Evolutionary conservation across 1,140 invertebrate species (phyloP).

Genomic region (Cotesia glomerata): DNA sequence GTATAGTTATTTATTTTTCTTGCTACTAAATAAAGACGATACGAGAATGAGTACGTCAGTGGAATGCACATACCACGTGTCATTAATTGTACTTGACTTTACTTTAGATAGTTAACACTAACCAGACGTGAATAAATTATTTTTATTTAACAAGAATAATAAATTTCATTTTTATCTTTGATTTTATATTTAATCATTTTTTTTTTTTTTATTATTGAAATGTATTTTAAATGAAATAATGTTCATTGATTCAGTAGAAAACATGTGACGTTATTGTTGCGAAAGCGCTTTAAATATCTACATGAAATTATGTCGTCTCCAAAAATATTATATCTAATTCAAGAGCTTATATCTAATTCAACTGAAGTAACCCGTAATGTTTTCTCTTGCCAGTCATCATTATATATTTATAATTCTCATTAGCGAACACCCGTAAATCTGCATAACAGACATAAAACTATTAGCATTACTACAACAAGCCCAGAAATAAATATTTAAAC

Average conservation of each 20-base stretch:
- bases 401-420: neutral
- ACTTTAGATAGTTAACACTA: neutral
- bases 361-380: neutral
- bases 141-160: neutral
- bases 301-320: constrained; percentile 24
- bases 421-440: neutral
- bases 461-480: no score
- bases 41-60: no score
- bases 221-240: neutral
- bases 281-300: constrained; percentile 15
- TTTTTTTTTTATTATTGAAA: neutral
- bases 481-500: neutral
- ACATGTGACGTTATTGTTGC: constrained; percentile 10
- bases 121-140: neutral
- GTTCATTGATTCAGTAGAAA: neutral
- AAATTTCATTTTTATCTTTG: no score
- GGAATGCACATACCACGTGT: neutral
- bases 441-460: no score
- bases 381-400: neutral
- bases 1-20: neutral
- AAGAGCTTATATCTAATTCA: neutral
- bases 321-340: constrained; percentile 24
- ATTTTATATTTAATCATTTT: no score
- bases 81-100: constrained; percentile 10
- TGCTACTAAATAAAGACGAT: neutral